Evolutionary conservation across 1,140 invertebrate genomes (phyloP).

Genomic region (Caligus rogercresseyi): DNA sequence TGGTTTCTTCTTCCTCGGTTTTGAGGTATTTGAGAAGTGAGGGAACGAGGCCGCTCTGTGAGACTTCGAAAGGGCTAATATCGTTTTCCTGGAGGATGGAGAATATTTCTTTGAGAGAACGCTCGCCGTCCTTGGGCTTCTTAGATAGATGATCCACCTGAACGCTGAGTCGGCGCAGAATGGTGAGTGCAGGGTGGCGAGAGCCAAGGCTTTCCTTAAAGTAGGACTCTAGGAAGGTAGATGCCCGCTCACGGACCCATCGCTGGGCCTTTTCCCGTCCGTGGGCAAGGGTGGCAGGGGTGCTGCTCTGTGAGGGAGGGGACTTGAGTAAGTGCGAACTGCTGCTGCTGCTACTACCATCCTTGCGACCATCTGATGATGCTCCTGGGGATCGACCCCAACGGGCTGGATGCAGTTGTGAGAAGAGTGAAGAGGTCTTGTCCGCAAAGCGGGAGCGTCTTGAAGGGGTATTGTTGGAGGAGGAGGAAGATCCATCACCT

Average conservation of each 20-base stretch:
- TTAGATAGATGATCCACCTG: constrained; percentile 21
- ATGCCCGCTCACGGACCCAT: constrained; percentile 77
- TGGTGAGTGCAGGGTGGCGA: constrained; percentile 47
- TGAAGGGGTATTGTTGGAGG: not conserved
- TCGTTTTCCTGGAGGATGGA: constrained; percentile 78
- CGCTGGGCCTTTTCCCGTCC: constrained; percentile 19
- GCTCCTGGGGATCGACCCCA: constrained; percentile 46
- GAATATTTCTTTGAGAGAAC: constrained; percentile 58
- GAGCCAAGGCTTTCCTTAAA: constrained; percentile 28
- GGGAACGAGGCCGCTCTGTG: constrained; percentile 79
- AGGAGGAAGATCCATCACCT: not conserved
- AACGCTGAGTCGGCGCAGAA: constrained; percentile 48
- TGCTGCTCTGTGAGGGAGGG: too few relatives aligned
- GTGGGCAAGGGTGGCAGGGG: constrained; percentile 12
- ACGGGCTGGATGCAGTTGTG: constrained; percentile 74
- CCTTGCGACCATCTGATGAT: not conserved
- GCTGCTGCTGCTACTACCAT: not conserved
- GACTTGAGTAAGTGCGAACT: constrained; percentile 1
- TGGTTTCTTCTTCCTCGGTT: constrained; percentile 28
- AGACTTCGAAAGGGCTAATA: constrained; percentile 93
- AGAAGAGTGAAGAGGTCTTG: constrained; percentile 67
- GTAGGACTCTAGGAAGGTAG: constrained; percentile 39
- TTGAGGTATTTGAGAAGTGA: constrained; percentile 62
- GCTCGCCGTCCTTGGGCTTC: constrained; percentile 37
- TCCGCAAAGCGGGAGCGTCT: not conserved